Evolutionary conservation across 2,797 vertebrate genomes (phyloP).

Genomic region (Cheirogaleus major): DNA sequence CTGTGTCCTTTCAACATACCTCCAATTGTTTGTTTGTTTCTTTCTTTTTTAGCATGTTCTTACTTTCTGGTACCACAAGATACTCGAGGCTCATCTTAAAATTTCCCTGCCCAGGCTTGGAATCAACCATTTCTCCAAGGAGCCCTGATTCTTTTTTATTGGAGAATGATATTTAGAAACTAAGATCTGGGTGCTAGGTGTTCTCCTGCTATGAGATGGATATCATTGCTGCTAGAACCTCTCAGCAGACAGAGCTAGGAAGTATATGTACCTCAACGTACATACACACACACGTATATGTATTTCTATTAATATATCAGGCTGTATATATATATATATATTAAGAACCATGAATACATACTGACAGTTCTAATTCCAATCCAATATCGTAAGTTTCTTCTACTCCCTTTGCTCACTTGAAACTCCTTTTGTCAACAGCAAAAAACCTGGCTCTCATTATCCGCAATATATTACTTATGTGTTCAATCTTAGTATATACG

Average conservation of each 20-base stretch:
- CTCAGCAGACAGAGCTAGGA: background rate
- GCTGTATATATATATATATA: accelerated
- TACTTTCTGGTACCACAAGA: background rate
- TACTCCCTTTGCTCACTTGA: background rate
- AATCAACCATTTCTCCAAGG: background rate
- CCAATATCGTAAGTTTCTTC: background rate
- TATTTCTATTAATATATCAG: background rate
- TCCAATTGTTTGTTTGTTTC: background rate
- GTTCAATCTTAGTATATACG: background rate
- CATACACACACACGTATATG: background rate
- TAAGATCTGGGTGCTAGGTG: background rate
- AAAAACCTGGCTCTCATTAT: background rate
- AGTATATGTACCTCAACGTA: background rate
- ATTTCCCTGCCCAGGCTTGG: background rate
- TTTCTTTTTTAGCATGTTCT: background rate
- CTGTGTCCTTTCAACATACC: background rate
- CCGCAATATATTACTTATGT: background rate
- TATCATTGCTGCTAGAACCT: background rate
- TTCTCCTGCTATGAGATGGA: background rate
- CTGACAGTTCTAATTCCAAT: background rate
- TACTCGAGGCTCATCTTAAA: background rate
- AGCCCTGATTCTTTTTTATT: background rate
- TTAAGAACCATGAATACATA: background rate
- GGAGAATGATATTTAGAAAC: background rate
- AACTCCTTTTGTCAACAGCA: background rate